These are phyloP conservation scores for Callaeas wilsoni DNA, from an alignment of 2,113 vertebrate genomes.

Conservation along the genomic window DNA sequence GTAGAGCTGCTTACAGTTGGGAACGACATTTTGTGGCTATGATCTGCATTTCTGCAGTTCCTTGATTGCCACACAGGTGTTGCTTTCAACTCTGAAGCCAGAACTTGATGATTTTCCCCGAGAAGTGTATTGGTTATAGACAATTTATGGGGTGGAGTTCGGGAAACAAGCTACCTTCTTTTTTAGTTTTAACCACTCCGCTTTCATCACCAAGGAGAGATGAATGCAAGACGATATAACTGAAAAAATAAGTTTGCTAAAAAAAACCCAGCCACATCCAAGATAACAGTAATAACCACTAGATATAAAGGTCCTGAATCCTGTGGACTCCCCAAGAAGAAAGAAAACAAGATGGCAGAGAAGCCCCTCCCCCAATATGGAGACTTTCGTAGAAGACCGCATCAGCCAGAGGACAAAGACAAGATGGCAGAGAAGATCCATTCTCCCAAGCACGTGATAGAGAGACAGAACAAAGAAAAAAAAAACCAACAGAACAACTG, in stretches of 20 bases:
- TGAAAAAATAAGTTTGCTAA: background rate
- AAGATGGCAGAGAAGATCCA: accelerated
- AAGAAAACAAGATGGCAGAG: background rate
- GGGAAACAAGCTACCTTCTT: background rate
- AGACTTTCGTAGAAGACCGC: background rate
- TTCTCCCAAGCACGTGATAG: background rate
- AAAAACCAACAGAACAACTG: background rate
- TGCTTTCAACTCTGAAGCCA: background rate
- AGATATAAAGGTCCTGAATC: background rate
- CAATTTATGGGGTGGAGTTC: background rate
- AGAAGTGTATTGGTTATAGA: background rate
- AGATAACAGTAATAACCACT: background rate
- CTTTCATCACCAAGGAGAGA: background rate
- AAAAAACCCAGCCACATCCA: background rate
- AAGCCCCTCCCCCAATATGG: background rate
- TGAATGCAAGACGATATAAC: background rate
- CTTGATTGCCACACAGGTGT: background rate
- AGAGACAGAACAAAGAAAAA: background rate
- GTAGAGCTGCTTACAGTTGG: background rate
- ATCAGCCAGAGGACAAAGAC: background rate
- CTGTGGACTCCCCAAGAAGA: background rate
- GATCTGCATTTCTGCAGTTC: background rate
- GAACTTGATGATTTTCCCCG: background rate
- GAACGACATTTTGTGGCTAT: background rate
- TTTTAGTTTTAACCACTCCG: background rate